Evolutionary conservation across 2,797 vertebrate genomes (phyloP).

Genomic region (Myotis vivesi): DNA sequence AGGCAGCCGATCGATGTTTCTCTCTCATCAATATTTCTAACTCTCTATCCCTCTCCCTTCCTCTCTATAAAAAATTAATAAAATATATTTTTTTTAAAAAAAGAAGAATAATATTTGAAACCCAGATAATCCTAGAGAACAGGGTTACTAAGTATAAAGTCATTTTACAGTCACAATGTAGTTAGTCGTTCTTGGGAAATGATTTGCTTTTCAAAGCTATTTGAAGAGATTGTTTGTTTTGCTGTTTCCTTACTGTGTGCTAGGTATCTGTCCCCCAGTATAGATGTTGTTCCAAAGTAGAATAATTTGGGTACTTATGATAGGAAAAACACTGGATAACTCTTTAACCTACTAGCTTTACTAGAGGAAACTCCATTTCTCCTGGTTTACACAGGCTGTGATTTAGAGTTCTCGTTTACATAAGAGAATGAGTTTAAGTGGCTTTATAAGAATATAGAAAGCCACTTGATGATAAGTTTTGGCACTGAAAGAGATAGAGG

Average conservation of each 20-base stretch:
- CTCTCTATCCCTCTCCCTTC: no score
- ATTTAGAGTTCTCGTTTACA: conserved; percentile 17
- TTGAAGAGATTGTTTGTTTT: neutral
- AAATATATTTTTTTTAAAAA: neutral
- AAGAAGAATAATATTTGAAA: neutral
- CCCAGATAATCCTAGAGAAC: neutral
- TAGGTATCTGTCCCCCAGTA: neutral
- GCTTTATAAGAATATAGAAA: neutral
- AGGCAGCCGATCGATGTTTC: no score
- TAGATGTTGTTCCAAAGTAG: neutral
- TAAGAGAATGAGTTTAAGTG: neutral
- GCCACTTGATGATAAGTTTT: conserved; percentile 26
- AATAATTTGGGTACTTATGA: neutral
- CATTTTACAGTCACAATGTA: neutral
- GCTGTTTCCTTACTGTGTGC: neutral
- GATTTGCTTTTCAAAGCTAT: neutral
- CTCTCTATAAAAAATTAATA: no score
- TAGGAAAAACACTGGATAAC: neutral
- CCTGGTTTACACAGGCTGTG: neutral
- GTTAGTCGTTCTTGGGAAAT: neutral
- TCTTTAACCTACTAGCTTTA: neutral
- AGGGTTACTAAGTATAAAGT: neutral
- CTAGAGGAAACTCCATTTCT: neutral
- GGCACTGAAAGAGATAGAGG: conserved; percentile 67
- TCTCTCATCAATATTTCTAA: no score